Evolutionary conservation across 2,888 invertebrate species (phyloP).

Genomic region (Chrysolina haemoptera): DNA sequence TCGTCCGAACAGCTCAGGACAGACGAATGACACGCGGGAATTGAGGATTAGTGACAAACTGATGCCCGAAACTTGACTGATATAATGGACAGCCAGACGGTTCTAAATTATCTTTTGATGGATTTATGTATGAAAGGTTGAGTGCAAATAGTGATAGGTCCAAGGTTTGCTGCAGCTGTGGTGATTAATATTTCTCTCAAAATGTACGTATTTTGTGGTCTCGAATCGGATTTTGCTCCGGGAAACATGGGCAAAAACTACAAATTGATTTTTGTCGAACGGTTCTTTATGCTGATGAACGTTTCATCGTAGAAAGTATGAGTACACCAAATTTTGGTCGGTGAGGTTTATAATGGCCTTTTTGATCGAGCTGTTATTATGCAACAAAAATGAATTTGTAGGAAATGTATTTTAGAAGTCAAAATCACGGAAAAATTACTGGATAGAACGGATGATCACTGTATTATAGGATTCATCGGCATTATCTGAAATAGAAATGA

Average conservation of each 20-base stretch:
- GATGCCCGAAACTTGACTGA: constrained; percentile 53
- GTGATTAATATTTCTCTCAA: constrained; percentile 47
- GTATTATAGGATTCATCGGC: too few species aligned
- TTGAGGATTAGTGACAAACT: constrained; percentile 52
- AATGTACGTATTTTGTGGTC: constrained; percentile 44
- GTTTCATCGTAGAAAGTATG: too few species aligned
- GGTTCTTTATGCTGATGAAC: constrained; percentile 22
- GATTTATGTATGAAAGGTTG: constrained; percentile 55
- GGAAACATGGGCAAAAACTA: neutral
- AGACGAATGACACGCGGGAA: constrained; percentile 45
- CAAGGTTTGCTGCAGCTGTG: constrained; percentile 51
- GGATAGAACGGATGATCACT: too few species aligned
- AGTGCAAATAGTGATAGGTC: constrained; percentile 55
- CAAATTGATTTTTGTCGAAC: neutral
- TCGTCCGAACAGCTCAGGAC: constrained; percentile 34
- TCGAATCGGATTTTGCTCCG: constrained; percentile 25
- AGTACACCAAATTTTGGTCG: too few species aligned
- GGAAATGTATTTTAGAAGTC: too few species aligned
- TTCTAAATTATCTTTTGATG: constrained; percentile 54
- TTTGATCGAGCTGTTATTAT: too few species aligned
- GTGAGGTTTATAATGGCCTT: too few species aligned
- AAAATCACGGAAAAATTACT: too few species aligned
- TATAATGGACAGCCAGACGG: constrained; percentile 51
- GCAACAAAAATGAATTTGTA: too few species aligned
- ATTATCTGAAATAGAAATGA: too few species aligned